Base-by-base conservation (phyloP, 1,140 invertebrate genomes). In the Copidosoma floridanum region DNA sequence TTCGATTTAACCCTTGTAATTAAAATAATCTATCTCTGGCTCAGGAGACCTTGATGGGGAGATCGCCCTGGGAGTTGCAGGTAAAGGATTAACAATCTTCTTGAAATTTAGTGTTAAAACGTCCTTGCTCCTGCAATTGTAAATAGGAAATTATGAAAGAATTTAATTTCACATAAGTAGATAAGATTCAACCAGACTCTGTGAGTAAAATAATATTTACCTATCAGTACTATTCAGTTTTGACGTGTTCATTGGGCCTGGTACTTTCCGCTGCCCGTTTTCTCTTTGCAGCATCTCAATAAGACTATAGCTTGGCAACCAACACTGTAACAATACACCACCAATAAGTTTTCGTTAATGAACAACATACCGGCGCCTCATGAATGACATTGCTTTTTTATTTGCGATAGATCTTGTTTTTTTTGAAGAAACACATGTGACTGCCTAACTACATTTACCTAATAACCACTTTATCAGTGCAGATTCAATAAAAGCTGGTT, bases 291-390 rank as follows among this genome's bases (percentile, higher is more conserved):
- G 71, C 47, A 92, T 84, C 77, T 93, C 90, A 68, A 92, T 74
- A 62, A 95, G 81, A 75, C 89, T 92, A 68, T 91, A 88, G 63
- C 89, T 88, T n/a, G 92, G 92, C 61, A 94, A 76, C 90, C 90
- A 93, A 46, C 88, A 90, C 85, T 92, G 67, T 47, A 81, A 75
- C 57, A 44, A 60, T n/a, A n/a, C n/a, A n/a, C n/a, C n/a, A n/a
- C n/a, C n/a, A n/a, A n/a, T n/a, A n/a, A n/a, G n/a, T n/a, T n/a
- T 5, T 41, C 60, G 56, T 66, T 8, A 57, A 48, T 60, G 10
- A 61, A 24, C 27, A 57, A 8, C 7, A 8, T 37, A 37, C 7
- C 7, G 14, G 32, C 32, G 32, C 32, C 14, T 37, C 7, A 8
- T 8, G 32, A 37, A 37, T 37, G 14, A 14, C 32, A 14, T 8